Evolutionary conservation across 2,888 invertebrate genomes (phyloP), one percentile per base, ranked within the genome.

Genomic region (Strigamia crassipes): DNA sequence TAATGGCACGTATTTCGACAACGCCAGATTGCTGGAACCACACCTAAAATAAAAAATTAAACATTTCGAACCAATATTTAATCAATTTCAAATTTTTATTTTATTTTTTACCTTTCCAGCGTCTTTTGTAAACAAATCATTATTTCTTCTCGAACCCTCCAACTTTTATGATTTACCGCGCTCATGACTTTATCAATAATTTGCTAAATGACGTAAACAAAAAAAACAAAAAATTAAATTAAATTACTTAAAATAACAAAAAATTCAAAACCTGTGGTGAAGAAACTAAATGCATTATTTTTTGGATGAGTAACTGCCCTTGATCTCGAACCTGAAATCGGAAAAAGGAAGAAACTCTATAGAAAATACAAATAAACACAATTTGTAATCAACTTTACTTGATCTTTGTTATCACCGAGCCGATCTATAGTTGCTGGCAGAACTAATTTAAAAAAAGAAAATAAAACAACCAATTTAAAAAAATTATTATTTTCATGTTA

Each of bases 61-160:
- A 83, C 51, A 12, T n/a, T n/a, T n/a, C 38, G 79, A 23, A 51
- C 34, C 21, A 78, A 79, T 27, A 61, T n/a, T 15, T 78, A 66
- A 21, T 15, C 9, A 15, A 13, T 46, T 13, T 13, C 3, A n/a
- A n/a, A n/a, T n/a, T n/a, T n/a, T n/a, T n/a, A n/a, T n/a, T n/a
- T n/a, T n/a, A n/a, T n/a, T n/a, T n/a, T n/a, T n/a, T n/a, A 96
- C 94, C 93, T 93, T 87, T 95, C 93, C 42, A 97, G 89, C 78
- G 95, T 92, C 82, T 93, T 92, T 83, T 94, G 93, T 85, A 97
- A 92, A 85, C 94, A 93, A 85, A 93, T 90, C 83, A 96, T 90
- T 42, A 94, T 93, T 88, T 97, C 97, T 87, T 97, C 96, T 81
- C 96, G 89, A 46, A 97, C 93, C 90, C 96, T 95, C 86, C 95